These are phyloP conservation scores for Otolemur garnettii DNA, from an alignment of 2,113 vertebrate species.

Conservation along the genomic window DNA sequence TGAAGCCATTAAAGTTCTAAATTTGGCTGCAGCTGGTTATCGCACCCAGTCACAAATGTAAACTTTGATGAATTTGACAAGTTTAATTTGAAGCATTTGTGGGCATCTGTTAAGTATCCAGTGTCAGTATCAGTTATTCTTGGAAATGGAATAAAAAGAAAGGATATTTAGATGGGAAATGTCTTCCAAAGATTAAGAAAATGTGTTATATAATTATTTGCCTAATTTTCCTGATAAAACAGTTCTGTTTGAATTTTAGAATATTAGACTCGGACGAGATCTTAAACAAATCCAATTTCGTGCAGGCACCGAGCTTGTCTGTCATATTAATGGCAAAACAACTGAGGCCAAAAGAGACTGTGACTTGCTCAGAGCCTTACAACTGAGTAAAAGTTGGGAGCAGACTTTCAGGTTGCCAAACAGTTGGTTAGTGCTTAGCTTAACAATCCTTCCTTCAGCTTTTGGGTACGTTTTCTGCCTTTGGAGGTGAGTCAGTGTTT, in stretches of 20 bases:
- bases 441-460: neutral
- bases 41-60: neutral
- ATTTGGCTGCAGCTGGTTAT: constrained; percentile 29
- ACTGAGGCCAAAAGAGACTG: neutral
- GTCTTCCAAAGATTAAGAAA: constrained; percentile 1
- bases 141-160: constrained; percentile 8
- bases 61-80: constrained; percentile 38
- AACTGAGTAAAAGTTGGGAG: rapidly evolving
- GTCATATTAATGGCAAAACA: neutral
- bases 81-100: constrained; percentile 47
- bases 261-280: neutral
- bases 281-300: neutral
- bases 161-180: neutral
- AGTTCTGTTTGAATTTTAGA: neutral
- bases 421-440: neutral
- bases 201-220: neutral
- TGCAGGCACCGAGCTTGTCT: neutral
- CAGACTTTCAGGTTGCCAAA: neutral
- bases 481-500: too few relatives aligned
- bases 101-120: constrained; percentile 16
- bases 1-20: constrained; percentile 48
- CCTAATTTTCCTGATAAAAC: neutral
- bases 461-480: neutral
- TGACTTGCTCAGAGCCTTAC: neutral
- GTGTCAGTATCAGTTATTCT: constrained; percentile 9